phyloP scores from a whole-genome alignment of 2,113 vertebrate genomes.

The Symphodus melops region DNA sequence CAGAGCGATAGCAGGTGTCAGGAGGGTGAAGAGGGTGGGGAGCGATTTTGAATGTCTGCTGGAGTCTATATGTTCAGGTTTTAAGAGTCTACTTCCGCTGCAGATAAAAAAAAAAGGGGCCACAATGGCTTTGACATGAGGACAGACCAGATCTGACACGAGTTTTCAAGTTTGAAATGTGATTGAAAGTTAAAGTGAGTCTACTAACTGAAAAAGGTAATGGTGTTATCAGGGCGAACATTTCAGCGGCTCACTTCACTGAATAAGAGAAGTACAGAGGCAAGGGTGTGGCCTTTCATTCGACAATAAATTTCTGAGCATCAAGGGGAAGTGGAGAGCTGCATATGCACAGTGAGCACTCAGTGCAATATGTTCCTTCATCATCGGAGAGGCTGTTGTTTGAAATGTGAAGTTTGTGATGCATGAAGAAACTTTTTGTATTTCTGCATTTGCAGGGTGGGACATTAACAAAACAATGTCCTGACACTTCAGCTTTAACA shows the following conservation, averaged over 20 bases:
- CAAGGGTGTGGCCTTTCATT: constrained; percentile 81
- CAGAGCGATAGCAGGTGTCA: constrained; percentile 54
- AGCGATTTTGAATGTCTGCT: constrained; percentile 37
- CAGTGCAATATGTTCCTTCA: constrained; percentile 26
- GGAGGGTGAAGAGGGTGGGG: constrained; percentile 24
- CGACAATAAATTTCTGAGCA: constrained; percentile 60
- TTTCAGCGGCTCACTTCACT: constrained; percentile 27
- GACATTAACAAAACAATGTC: constrained; percentile 28
- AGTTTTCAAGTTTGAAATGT: neutral
- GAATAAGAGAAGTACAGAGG: constrained; percentile 54
- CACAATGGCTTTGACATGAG: constrained; percentile 53
- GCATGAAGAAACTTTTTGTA: neutral
- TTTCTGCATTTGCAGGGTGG: constrained; percentile 53
- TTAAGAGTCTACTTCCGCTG: constrained; percentile 70
- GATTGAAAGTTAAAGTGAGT: constrained; percentile 4
- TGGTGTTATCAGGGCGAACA: constrained; percentile 15
- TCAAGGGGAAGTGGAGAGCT: constrained; percentile 71
- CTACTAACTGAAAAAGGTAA: neutral
- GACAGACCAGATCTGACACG: neutral
- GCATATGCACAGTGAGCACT: constrained; percentile 25
- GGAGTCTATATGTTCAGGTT: constrained; percentile 37
- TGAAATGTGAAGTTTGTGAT: constrained; percentile 1
- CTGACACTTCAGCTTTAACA: constrained; percentile 15
- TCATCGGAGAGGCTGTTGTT: neutral
- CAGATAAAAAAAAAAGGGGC: constrained; percentile 31